These are phyloP conservation scores for Takifugu bimaculatus DNA, from an alignment of 2,113 vertebrate species.

Conservation along the genomic window DNA sequence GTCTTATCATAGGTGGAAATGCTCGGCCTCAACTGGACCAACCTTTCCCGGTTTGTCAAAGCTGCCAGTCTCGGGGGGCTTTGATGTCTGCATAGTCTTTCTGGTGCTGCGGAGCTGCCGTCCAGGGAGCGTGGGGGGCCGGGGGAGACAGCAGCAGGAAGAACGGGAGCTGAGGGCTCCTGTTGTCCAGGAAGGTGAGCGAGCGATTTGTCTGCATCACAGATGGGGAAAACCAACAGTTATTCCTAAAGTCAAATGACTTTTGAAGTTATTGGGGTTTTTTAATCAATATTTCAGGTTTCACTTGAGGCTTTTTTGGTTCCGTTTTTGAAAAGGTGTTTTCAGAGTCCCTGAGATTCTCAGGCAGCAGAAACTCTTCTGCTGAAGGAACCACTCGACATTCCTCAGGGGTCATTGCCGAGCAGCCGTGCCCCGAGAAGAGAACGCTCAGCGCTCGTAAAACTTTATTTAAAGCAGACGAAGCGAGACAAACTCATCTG, in stretches of 20 bases:
- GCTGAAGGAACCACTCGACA: neutral
- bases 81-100: constrained; percentile 59
- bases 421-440: neutral
- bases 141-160: constrained; percentile 78
- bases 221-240: neutral
- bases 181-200: constrained; percentile 67
- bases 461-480: constrained; percentile 3
- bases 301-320: too few species aligned
- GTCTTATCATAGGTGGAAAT: rapidly evolving
- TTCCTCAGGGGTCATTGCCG: too few species aligned
- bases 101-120: constrained; percentile 72
- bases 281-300: too few species aligned
- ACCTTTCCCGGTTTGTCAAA: constrained; percentile 76
- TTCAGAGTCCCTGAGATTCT: too few species aligned
- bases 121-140: constrained; percentile 77
- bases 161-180: constrained; percentile 69
- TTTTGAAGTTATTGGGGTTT: too few species aligned
- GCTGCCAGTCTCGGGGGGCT: constrained; percentile 77
- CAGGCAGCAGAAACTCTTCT: too few species aligned
- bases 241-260: too few species aligned
- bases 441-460: constrained; percentile 14
- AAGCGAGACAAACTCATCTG: neutral
- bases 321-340: too few species aligned
- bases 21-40: rapidly evolving
- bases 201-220: constrained; percentile 67